These are phyloP conservation scores for Halichoerus grypus DNA, from an alignment of 2,113 vertebrate genomes.

Conservation along the genomic window DNA sequence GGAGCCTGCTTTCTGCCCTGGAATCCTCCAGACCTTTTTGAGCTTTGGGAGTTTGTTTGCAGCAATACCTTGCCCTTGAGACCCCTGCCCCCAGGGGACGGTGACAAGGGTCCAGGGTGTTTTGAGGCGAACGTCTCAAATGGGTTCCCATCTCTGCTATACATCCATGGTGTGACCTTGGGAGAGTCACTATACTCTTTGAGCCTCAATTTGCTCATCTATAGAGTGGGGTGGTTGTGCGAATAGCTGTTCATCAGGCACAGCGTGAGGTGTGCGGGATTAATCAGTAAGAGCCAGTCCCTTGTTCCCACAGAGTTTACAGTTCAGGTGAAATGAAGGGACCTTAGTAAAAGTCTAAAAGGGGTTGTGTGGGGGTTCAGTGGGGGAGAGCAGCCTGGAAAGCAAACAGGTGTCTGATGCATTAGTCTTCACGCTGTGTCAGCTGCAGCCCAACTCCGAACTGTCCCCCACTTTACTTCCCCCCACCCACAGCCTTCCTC, in stretches of 20 bases:
- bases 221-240: background rate
- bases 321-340: background rate
- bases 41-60: background rate
- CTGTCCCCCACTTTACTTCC: rapidly evolving
- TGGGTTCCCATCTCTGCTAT: background rate
- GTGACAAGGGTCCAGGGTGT: background rate
- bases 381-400: background rate
- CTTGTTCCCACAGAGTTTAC: background rate
- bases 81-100: no score
- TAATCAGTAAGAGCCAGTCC: background rate
- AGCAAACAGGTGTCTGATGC: background rate
- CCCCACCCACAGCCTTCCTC: background rate
- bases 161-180: background rate
- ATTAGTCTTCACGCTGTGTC: background rate
- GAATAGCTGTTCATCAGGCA: background rate
- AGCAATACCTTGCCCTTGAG: background rate
- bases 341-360: background rate
- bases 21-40: background rate
- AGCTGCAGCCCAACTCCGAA: background rate
- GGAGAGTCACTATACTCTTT: background rate
- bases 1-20: background rate
- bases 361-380: background rate
- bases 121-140: background rate
- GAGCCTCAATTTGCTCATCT: background rate
- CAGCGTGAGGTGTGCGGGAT: background rate